Base-by-base conservation (phyloP, 2,113 vertebrate species). In the Plectropomus leopardus region DNA sequence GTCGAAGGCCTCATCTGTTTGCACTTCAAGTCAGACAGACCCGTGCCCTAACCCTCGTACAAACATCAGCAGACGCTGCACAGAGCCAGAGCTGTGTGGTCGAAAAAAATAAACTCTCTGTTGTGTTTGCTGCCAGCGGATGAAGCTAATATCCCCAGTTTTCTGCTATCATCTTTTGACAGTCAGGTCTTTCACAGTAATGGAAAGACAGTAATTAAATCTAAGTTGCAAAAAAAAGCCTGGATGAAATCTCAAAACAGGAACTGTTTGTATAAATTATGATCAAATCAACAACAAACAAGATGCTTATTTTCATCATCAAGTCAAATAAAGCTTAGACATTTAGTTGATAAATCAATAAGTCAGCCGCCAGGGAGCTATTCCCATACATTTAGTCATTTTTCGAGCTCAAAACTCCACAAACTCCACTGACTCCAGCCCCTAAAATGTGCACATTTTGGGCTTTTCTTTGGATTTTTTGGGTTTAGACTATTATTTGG, bases 1-100 rank as follows among this genome's bases (percentile, higher is more conserved):
- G 48, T 82, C 63, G 66, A 57, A 79, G 48, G 70, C 63, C 58
- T 74, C 45, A 55, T 66, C 72, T 84, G 57, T 77, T 65, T 53
- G 32, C 30, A 4, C 51, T 40, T 26, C 28, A 45, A 75, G 47
- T 67, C 42, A 73, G 30, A 63, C 73, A 66, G n/a, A 34, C 57
- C 32, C 0, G 30, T 28, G 57, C 28, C 26, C 60, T 30, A 14
- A 68, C 36, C 51, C 34, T 57, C 5, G 63, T 6, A 57, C 0
- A 55, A 60, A 30, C 50, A 78, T 42, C 53, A 63, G 59, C 44
- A 47, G 17, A 16, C 6, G 7, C 40, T 26, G 40, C 61, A 47
- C 36, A 60, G 24, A 65, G n/a, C 7, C 44, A 65, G 26, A 55
- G 55, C 28, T 61, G 63, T 32, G 17, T 24, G 24, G 4, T 28